Conservation (phyloP, 1,140 invertebrate genomes). For the Drosophila repleta region DNA sequence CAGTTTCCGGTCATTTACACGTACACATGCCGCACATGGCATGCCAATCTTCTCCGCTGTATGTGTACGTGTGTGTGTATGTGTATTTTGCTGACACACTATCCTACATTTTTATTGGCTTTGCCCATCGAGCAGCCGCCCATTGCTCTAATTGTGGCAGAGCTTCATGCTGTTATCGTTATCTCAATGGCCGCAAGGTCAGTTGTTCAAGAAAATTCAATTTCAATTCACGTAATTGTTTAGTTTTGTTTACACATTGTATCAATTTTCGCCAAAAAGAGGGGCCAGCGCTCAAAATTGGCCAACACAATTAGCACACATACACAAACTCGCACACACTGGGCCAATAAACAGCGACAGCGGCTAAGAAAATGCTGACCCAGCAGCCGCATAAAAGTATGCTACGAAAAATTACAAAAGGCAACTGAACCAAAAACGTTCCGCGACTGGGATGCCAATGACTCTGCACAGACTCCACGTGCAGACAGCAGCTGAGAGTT, state of each 20-base stretch:
- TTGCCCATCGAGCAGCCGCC: conserved; percentile 30
- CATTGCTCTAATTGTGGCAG: conserved; percentile 43
- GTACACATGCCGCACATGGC: conserved; percentile 61
- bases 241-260: conserved; percentile 67
- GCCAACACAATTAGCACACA: conserved; percentile 49
- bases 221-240: conserved; percentile 54
- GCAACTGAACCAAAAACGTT: conserved; percentile 62
- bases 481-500: conserved; percentile 38
- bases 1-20: conserved; percentile 82
- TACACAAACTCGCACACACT: background rate
- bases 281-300: conserved; percentile 37
- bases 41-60: conserved; percentile 40
- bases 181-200: conserved; percentile 32
- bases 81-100: conserved; percentile 61
- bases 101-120: conserved; percentile 80
- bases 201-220: conserved; percentile 40
- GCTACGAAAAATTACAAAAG: conserved; percentile 71
- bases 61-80: conserved; percentile 33
- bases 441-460: conserved; percentile 55
- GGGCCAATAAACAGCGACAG: conserved; percentile 21
- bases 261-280: conserved; percentile 52
- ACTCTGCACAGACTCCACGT: conserved; percentile 77
- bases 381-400: conserved; percentile 60
- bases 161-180: conserved; percentile 25
- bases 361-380: conserved; percentile 42